Evolutionary conservation across 1,140 invertebrate species (phyloP), one percentile per base, ranked within the genome.

Genomic region (Musca vetustissima): DNA sequence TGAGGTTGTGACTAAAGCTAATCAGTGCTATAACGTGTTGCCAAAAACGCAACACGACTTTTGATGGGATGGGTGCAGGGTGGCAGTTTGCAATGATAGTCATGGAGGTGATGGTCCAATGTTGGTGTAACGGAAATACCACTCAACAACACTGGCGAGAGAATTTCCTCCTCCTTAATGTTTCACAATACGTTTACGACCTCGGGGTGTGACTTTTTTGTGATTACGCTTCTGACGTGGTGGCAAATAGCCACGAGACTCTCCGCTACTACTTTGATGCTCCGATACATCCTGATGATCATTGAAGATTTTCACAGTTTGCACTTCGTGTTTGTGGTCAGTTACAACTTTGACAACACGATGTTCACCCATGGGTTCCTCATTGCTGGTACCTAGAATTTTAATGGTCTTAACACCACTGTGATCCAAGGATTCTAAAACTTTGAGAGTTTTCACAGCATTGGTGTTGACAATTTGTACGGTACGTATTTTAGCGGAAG

Each of bases 221-320:
- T n/a, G 28, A 36, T 61, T 61, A 61, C 57, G 57, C 43, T 61
- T 61, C 8, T 13, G 57, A 17, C 57, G 21, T 9, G 67, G 55
- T 21, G 68, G 68, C 32, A 69, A 55, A 57, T 69, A 69, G 4
- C 2, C 9, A 15, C 50, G 55, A 3, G 57, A 17, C 24, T 15
- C 9, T 69, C 32, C n/a, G 0, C n/a, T 32, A 43, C 19, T 24
- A 4, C 3, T 19, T n/a, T 24, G 11, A n/a, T 36, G 64, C 14
- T 15, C 28, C 17, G 21, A 47, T 24, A 71, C 67, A 17, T 70
- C 71, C 61, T 72, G 71, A 52, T 71, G 72, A 47, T 76, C 77
- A n/a, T 79, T 76, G 19, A 71, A 79, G 64, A 79, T 79, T 57
- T 76, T 76, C 1, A 79, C 77, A 21, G 79, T 76, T 57, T 79